Evolutionary conservation across 2,113 vertebrate genomes (phyloP).

Genomic region (Scatophagus argus): DNA sequence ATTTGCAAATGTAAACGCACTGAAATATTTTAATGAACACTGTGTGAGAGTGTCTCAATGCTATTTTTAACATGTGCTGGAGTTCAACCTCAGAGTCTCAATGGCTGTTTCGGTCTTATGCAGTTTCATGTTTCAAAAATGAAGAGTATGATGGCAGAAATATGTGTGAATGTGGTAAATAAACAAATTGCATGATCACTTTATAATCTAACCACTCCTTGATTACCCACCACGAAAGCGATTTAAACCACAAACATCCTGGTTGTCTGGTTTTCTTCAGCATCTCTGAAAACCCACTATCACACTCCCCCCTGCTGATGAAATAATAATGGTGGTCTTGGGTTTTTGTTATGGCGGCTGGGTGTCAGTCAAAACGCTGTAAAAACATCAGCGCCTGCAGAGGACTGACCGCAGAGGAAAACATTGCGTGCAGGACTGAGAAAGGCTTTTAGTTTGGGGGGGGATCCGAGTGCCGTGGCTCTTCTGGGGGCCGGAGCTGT

Average conservation of each 20-base stretch:
- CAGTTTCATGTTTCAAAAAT: not conserved
- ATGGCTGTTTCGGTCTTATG: not conserved
- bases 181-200: not conserved
- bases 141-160: not conserved
- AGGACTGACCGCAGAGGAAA: conserved; percentile 57
- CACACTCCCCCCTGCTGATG: not conserved
- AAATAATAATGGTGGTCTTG: not conserved
- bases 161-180: conserved; percentile 12
- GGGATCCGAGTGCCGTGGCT: not conserved
- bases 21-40: not conserved
- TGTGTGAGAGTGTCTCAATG: not conserved
- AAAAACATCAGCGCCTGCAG: conserved; percentile 51
- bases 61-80: not conserved
- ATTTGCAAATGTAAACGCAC: not conserved
- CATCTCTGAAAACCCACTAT: not conserved
- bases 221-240: not conserved
- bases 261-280: conserved; percentile 61
- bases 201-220: not conserved
- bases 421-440: conserved; percentile 45
- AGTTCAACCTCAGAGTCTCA: not conserved
- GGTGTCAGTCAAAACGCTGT: conserved; percentile 45
- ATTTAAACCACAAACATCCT: conserved; percentile 49
- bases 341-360: conserved; percentile 38
- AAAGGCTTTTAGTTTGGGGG: not conserved
- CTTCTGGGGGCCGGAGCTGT: not conserved